phyloP scores from a whole-genome alignment of 2,113 vertebrate species.

The Spermophilus dauricus region DNA sequence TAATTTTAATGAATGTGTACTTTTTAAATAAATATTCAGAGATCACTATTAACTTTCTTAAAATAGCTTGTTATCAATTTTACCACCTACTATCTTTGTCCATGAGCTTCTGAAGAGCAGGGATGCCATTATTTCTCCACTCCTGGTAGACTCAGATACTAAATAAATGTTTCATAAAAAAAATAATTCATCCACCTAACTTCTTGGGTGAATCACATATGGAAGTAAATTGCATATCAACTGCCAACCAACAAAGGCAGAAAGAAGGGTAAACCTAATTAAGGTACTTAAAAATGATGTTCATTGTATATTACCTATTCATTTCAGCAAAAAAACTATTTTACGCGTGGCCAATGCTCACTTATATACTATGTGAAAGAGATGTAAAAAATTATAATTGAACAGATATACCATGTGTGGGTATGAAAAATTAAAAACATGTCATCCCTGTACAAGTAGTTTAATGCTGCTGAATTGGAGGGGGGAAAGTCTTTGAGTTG shows the following conservation, averaged over 20 bases:
- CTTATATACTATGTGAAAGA: background rate
- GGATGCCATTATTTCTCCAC: background rate
- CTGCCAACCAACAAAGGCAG: constrained; percentile 11
- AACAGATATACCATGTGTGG: background rate
- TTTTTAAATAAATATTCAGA: constrained; percentile 45
- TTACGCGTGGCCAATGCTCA: background rate
- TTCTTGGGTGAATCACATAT: background rate
- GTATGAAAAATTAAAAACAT: background rate
- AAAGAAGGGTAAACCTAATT: constrained; percentile 40
- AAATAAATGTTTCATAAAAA: background rate
- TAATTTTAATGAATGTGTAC: constrained; percentile 9
- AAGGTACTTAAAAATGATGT: background rate
- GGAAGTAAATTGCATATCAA: background rate
- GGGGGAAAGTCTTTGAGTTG: background rate
- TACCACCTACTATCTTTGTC: background rate
- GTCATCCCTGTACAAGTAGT: background rate
- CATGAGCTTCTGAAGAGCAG: background rate
- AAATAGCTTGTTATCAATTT: background rate
- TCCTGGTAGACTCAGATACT: background rate
- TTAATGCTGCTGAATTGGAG: background rate
- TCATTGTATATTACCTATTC: constrained; percentile 29
- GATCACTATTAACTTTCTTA: background rate
- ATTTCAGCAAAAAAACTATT: constrained; percentile 25
- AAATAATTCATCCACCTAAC: constrained; percentile 17
- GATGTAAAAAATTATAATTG: background rate